Conservation (phyloP, 2,888 invertebrate species). For the Oxytorus armatus region DNA sequence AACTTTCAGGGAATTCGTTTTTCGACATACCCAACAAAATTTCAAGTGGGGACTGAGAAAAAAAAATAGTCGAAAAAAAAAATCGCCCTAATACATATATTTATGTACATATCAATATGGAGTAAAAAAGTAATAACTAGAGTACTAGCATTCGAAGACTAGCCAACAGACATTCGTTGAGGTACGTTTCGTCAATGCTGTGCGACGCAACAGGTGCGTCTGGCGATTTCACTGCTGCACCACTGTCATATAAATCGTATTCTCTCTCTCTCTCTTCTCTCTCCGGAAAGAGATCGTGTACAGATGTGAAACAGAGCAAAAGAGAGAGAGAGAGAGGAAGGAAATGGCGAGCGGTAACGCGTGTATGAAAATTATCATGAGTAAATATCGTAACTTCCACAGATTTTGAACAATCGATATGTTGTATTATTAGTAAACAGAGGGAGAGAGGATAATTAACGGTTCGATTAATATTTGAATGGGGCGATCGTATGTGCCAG, state of each 20-base stretch:
- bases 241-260: constrained; percentile 44
- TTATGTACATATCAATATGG: background rate
- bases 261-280: constrained; percentile 7
- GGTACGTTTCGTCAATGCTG: constrained; percentile 40
- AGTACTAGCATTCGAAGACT: constrained; percentile 19
- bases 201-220: constrained; percentile 62
- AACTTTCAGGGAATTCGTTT: too few species aligned
- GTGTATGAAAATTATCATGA: constrained; percentile 51
- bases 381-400: constrained; percentile 25
- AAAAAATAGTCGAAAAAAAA: too few species aligned
- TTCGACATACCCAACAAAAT: too few species aligned
- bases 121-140: constrained; percentile 24
- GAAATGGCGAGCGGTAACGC: constrained; percentile 27
- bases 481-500: constrained; percentile 1
- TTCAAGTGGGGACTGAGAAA: too few species aligned
- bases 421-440: constrained; percentile 47
- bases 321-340: constrained; percentile 31
- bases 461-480: constrained; percentile 34
- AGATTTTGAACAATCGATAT: constrained; percentile 38
- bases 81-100: too few species aligned
- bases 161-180: constrained; percentile 55
- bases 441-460: constrained; percentile 40
- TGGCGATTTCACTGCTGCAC: constrained; percentile 49
- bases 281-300: constrained; percentile 42
- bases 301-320: constrained; percentile 23